Conservation (phyloP, 2,888 invertebrate species). For the Cantharis nigra region DNA sequence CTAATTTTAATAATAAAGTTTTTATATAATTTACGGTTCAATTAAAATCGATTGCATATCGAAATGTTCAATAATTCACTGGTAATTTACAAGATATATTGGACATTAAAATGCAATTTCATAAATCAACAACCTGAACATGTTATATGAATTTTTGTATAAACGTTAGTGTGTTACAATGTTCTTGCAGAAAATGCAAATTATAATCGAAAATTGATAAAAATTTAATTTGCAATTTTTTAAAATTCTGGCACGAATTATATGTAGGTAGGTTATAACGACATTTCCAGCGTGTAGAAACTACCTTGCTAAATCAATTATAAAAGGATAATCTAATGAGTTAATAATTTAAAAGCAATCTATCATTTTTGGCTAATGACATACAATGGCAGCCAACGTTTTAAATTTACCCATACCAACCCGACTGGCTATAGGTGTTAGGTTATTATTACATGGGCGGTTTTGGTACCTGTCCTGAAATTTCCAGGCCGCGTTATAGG, state of each 20-base stretch:
- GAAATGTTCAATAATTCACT: neutral
- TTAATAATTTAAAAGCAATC: slow-evolving; percentile 22
- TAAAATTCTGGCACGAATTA: neutral
- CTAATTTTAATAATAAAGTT: neutral
- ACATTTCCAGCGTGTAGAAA: slow-evolving; percentile 9
- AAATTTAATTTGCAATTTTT: slow-evolving; percentile 9
- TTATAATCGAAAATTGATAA: neutral
- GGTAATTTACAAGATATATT: neutral
- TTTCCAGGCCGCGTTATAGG: slow-evolving; percentile 19
- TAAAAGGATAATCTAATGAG: slow-evolving; percentile 20
- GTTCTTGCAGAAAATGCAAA: neutral
- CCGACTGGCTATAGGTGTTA: slow-evolving; percentile 31
- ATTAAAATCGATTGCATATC: neutral
- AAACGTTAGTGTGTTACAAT: neutral
- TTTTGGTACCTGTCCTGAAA: slow-evolving; percentile 26
- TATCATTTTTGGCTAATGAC: slow-evolving; percentile 27
- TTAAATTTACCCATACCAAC: slow-evolving; percentile 25
- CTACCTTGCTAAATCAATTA: slow-evolving; percentile 22
- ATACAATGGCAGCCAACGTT: slow-evolving; percentile 29
- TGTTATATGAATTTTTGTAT: neutral
- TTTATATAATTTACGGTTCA: neutral
- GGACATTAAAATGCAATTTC: neutral
- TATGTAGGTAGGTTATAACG: neutral
- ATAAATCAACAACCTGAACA: neutral
- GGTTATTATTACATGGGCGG: slow-evolving; percentile 34